Base-by-base conservation (phyloP, 2,113 vertebrate genomes). In the Pomatorhinus ruficollis region DNA sequence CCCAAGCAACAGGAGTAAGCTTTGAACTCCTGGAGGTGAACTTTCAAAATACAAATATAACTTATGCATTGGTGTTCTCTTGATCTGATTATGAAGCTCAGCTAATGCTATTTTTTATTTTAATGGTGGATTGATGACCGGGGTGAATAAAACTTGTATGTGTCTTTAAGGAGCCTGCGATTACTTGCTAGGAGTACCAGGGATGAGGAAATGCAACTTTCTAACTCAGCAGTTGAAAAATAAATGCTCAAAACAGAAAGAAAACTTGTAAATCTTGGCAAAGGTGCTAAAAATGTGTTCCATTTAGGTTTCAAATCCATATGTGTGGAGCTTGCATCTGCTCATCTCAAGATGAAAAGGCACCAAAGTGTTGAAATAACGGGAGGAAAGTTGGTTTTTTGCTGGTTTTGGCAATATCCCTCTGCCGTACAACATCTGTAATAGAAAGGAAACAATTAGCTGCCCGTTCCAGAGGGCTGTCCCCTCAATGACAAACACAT, bases 401-500 rank as follows among this genome's bases (percentile, higher is more conserved):
- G 21, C 39, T 57, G 22, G 1, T 77, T 84, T 88, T 87, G 92
- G 68, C 71, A 82, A 35, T 25, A 22, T 28, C 15, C 6, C 2
- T 3, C 20, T 87, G 30, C 59, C 3, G 4, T 69, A 75, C 60
- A 85, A n/a, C 90, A 94, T 96, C 88, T 92, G 93, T 61, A 94
- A 11, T 4, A 89, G 47, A 92, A 71, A 90, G 79, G 79, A 95
- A 96, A n/a, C 82, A 81, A 83, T 93, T 27, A 83, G n/a, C 56
- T 77, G 78, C 70, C 28, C 37, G 2, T 61, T 74, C 63, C 87
- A 80, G 75, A 70, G 85, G 71, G 22, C 76, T 70, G 59, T 76
- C 54, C 74, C 37, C 61, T 82, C 83, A 17, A 39, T 78, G 57
- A 70, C 87, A 84, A 93, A 60, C 75, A 94, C 57, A 72, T 42